phyloP scores from a whole-genome alignment of 53 echinoderm and acorn worm genomes.

The Paelopatides confundens region DNA sequence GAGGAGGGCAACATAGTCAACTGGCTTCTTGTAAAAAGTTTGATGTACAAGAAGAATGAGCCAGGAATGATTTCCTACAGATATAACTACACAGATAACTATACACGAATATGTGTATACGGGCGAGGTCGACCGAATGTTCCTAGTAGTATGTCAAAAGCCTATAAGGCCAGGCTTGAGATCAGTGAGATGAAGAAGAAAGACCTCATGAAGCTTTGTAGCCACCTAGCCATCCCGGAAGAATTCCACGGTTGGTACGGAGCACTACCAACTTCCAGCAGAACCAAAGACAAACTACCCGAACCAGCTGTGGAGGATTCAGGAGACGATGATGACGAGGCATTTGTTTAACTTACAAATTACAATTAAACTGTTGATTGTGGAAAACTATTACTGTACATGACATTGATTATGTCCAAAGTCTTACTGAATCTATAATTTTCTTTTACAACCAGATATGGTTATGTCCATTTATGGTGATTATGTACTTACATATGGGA shows the following conservation, averaged over 20 bases:
- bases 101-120: conserved; percentile 44
- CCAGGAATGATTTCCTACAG: conserved; percentile 50
- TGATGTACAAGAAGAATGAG: conserved; percentile 44
- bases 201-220: conserved; percentile 49
- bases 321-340: conserved; percentile 19
- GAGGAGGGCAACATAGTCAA: no score
- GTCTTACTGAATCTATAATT: not conserved
- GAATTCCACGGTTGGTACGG: conserved; percentile 60
- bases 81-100: conserved; percentile 50
- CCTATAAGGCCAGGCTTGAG: no score
- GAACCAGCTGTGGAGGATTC: conserved; percentile 23
- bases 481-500: conserved; percentile 18
- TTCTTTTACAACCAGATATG: no score
- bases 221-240: conserved; percentile 50
- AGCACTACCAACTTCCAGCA: conserved; percentile 45
- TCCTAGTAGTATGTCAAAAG: conserved; percentile 44
- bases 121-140: conserved; percentile 44
- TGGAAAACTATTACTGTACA: not conserved
- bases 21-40: conserved; percentile 45
- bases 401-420: not conserved
- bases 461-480: conserved; percentile 20
- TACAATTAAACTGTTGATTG: no score
- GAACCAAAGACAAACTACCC: conserved; percentile 26
- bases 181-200: conserved; percentile 57
- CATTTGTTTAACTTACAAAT: conserved; percentile 28